Conservation (phyloP, 2,113 vertebrate genomes). For the Gopherus evgoodei region DNA sequence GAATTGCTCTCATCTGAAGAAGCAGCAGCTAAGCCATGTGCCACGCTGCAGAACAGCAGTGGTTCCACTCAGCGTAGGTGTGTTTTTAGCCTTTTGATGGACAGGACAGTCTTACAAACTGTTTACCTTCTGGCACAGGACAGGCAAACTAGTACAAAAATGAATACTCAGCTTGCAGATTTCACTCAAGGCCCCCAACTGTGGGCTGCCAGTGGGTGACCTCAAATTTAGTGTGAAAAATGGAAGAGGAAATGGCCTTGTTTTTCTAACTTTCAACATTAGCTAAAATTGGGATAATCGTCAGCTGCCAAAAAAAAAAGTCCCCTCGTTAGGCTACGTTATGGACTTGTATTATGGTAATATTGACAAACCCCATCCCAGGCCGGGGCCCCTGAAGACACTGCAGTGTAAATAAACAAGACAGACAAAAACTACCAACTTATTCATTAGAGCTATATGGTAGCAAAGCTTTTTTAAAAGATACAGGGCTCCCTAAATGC, state of each 20-base stretch:
- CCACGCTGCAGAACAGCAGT: neutral
- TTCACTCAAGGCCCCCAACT: neutral
- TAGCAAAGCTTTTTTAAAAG: neutral
- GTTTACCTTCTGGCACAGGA: neutral
- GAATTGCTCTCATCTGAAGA: neutral
- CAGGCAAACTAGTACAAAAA: neutral
- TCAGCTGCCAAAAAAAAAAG: neutral
- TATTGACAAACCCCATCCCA: neutral
- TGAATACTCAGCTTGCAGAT: neutral
- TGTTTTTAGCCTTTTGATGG: neutral
- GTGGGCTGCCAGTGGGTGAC: slow-evolving; percentile 11
- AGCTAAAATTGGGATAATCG: neutral
- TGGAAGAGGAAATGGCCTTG: neutral
- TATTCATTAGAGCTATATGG: accelerated
- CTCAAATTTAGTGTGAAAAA: neutral
- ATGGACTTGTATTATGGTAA: neutral
- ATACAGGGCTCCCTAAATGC: neutral
- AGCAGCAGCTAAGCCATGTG: neutral
- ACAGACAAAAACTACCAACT: neutral
- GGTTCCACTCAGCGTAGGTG: neutral
- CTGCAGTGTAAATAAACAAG: accelerated
- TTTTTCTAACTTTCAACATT: neutral
- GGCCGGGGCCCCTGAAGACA: neutral
- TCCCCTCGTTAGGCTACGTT: accelerated
- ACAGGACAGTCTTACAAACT: neutral